Conservation (phyloP, 2,797 vertebrate genomes). For the Halcyon badia region DNA sequence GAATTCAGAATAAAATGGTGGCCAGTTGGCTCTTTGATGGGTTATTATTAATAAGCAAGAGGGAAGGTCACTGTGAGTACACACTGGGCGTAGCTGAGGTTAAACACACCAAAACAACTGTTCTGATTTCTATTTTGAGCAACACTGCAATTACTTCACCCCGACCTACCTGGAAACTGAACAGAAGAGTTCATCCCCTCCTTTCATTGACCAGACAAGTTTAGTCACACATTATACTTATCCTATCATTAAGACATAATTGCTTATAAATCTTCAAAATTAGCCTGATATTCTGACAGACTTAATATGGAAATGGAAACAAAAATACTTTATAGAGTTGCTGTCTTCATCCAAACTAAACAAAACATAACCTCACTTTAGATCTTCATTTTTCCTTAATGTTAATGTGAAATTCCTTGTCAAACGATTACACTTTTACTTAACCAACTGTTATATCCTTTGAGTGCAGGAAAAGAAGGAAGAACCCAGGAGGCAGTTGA, state of each 20-base stretch:
- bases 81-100: background rate
- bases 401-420: background rate
- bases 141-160: background rate
- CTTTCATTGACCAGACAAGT: constrained; percentile 22
- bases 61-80: background rate
- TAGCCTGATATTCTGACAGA: background rate
- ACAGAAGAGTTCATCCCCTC: background rate
- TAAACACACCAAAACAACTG: background rate
- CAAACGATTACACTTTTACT: background rate
- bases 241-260: constrained; percentile 25
- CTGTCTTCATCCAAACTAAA: constrained; percentile 4
- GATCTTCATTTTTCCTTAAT: background rate
- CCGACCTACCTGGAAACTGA: constrained; percentile 29
- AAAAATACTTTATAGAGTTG: background rate
- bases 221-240: constrained; percentile 21
- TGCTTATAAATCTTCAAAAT: constrained; percentile 35
- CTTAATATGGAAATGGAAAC: background rate
- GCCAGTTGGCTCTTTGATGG: constrained; percentile 1
- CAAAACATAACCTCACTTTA: background rate
- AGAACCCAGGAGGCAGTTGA: background rate
- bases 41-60: constrained; percentile 16
- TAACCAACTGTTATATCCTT: background rate
- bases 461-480: background rate
- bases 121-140: constrained; percentile 30
- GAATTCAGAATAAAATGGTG: background rate